These are phyloP conservation scores for Sepiola atlantica DNA, from an alignment of 2,888 invertebrate species.

Conservation along the genomic window DNA sequence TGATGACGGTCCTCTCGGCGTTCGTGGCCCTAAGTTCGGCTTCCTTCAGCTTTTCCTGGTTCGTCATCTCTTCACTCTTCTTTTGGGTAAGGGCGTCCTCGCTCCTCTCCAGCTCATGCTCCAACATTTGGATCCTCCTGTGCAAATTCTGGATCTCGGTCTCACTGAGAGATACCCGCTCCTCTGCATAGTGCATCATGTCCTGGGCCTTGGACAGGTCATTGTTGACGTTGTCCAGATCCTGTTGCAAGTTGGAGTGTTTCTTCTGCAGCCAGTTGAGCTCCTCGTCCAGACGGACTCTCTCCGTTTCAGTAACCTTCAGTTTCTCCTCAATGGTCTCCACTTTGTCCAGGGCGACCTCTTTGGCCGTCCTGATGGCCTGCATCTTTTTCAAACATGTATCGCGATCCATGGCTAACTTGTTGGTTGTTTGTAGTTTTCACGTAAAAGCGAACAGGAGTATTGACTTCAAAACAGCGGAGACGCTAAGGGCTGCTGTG, in stretches of 20 bases:
- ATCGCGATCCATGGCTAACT: slow-evolving; percentile 23
- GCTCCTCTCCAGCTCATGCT: background rate
- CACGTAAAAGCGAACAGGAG: background rate
- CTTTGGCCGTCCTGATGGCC: slow-evolving; percentile 40
- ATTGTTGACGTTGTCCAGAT: slow-evolving; percentile 40
- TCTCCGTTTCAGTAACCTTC: slow-evolving; percentile 34
- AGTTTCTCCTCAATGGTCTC: slow-evolving; percentile 37
- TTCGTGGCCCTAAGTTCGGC: slow-evolving; percentile 40
- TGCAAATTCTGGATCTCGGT: slow-evolving; percentile 41
- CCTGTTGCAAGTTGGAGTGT: slow-evolving; percentile 41
- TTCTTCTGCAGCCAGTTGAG: slow-evolving; percentile 40
- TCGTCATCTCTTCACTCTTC: slow-evolving; percentile 36
- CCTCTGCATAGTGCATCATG: slow-evolving; percentile 47
- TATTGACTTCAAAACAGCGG: slow-evolving; percentile 6
- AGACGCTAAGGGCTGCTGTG: background rate
- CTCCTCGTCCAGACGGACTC: slow-evolving; percentile 38
- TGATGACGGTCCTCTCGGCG: slow-evolving; percentile 39
- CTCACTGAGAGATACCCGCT: slow-evolving; percentile 32
- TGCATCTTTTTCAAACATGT: background rate
- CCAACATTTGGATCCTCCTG: slow-evolving; percentile 46
- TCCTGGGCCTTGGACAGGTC: slow-evolving; percentile 42
- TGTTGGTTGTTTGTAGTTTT: background rate
- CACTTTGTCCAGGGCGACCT: slow-evolving; percentile 38
- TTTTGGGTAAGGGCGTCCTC: slow-evolving; percentile 41
- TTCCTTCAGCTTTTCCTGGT: slow-evolving; percentile 44